These are phyloP conservation scores for Rhabdomys pumilio DNA, from an alignment of 2,797 vertebrate genomes.

Conservation along the genomic window DNA sequence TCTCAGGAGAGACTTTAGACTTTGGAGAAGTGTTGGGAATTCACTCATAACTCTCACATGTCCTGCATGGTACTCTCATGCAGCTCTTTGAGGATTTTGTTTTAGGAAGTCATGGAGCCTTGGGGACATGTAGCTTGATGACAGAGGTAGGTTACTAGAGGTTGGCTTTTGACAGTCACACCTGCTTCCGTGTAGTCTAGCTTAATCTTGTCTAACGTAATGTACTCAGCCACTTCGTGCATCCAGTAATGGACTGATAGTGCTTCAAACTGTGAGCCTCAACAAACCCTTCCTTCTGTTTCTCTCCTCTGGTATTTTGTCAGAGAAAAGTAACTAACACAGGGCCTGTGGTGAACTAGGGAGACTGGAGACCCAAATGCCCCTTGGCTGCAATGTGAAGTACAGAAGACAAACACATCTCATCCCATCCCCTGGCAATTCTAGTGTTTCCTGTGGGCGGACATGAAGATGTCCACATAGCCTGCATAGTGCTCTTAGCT, in stretches of 20 bases:
- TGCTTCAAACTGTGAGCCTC: not conserved
- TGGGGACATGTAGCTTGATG: not conserved
- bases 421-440: constrained; percentile 92
- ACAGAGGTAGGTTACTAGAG: not conserved
- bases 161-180: not conserved
- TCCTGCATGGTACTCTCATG: not conserved
- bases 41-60: not conserved
- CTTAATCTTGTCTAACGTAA: not conserved
- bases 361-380: constrained; percentile 88
- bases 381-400: constrained; percentile 91
- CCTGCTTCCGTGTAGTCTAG: not conserved
- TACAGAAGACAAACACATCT: constrained; percentile 96
- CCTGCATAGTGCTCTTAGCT: not conserved
- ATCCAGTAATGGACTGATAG: not conserved
- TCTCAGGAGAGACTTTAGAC: not conserved
- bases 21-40: not conserved
- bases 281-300: not conserved
- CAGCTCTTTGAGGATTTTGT: too few species aligned
- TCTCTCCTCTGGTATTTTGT: not conserved
- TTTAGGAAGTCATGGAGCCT: not conserved
- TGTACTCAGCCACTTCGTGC: not conserved
- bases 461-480: constrained; percentile 86
- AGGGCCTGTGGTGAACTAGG: constrained; percentile 95
- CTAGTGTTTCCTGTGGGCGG: constrained; percentile 94
- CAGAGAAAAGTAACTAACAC: not conserved